Conservation (phyloP, 2,797 vertebrate genomes). For the Enteromius viviparus region DNA sequence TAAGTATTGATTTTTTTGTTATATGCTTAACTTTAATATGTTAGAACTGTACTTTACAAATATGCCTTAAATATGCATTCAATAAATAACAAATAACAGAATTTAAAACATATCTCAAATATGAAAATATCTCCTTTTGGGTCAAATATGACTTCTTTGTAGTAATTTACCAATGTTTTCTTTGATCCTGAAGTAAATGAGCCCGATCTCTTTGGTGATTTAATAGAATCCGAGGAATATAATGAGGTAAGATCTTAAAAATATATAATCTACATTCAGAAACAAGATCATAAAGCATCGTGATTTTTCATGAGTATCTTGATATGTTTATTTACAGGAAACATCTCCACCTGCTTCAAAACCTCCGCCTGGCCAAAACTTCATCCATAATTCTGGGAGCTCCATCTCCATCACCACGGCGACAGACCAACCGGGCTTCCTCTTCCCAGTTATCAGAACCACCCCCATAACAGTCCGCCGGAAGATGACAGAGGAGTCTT, state of each 20-base stretch:
- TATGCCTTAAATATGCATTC: neutral
- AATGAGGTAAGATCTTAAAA: constrained; percentile 64
- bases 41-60: neutral
- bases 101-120: neutral
- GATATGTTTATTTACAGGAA: neutral
- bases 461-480: constrained; percentile 59
- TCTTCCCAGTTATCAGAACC: constrained; percentile 67
- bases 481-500: constrained; percentile 75
- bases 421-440: constrained; percentile 73
- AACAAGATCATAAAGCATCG: neutral
- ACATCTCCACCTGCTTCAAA: constrained; percentile 13
- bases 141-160: neutral
- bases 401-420: constrained; percentile 70
- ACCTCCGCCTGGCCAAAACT: constrained; percentile 38
- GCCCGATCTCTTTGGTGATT: constrained; percentile 60
- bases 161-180: neutral
- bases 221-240: constrained; percentile 59
- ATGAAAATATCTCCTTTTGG: neutral
- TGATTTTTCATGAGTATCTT: neutral
- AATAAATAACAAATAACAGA: neutral
- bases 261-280: neutral
- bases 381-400: constrained; percentile 61
- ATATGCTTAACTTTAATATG: neutral
- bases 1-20: neutral
- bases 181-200: constrained; percentile 69